These are phyloP conservation scores for Branchellion lobata DNA, from an alignment of 2,888 invertebrate genomes.

Conservation along the genomic window DNA sequence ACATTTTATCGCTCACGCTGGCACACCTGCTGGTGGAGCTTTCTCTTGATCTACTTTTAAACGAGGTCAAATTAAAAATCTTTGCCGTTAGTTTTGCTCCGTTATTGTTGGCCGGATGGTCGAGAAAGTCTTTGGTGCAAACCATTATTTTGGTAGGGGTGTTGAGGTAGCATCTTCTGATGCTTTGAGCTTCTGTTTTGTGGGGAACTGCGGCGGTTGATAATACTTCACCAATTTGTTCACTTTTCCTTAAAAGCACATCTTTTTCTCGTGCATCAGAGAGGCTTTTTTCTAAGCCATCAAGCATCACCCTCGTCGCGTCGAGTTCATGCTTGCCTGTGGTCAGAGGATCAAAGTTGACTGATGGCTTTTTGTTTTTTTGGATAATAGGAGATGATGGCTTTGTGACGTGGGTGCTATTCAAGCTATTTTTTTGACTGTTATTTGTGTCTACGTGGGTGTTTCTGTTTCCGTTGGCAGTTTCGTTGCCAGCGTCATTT, in stretches of 20 bases:
- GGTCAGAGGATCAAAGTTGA: background rate
- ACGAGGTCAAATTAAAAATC: slow-evolving; percentile 10
- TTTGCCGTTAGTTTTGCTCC: slow-evolving; percentile 36
- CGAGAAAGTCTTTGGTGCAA: slow-evolving; percentile 60
- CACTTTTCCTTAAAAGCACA: background rate
- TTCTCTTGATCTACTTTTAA: background rate
- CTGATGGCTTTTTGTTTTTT: background rate
- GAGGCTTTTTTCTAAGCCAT: too few relatives aligned
- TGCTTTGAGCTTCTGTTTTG: slow-evolving; percentile 62
- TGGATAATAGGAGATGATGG: background rate
- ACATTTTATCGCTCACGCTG: slow-evolving; percentile 5
- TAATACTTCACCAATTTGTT: slow-evolving; percentile 56
- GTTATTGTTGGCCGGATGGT: slow-evolving; percentile 50
- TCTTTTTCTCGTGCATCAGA: background rate
- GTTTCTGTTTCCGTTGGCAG: background rate
- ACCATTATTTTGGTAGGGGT: slow-evolving; percentile 60
- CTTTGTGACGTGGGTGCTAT: background rate
- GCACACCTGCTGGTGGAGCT: background rate
- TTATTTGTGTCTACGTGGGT: background rate
- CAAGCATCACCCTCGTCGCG: too few relatives aligned
- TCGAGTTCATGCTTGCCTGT: too few relatives aligned
- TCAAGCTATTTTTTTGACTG: background rate
- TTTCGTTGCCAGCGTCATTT: too few relatives aligned
- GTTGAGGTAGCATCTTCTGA: slow-evolving; percentile 59
- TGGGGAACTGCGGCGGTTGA: slow-evolving; percentile 62